Percentiles rank a stretch among this genome's conserved stretches.
Evolutionary conservation across 2,797 vertebrate species (phyloP).

Genomic region (Rachycentron canadum): DNA sequence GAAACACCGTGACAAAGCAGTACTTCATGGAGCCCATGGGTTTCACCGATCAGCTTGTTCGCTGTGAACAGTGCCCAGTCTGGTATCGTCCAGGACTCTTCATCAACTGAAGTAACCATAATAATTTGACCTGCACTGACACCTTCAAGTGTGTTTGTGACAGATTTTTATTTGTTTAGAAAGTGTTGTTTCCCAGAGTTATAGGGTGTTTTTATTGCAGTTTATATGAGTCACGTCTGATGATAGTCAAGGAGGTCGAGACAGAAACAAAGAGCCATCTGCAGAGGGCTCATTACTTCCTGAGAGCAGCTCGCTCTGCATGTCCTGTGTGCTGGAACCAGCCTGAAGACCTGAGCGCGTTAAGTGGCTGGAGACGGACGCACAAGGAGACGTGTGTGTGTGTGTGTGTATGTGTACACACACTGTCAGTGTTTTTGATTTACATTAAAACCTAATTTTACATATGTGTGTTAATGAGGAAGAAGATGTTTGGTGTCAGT

Average conservation of each 20-base stretch:
- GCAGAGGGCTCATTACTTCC: slow-evolving; percentile 63
- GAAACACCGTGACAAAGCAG: too few relatives aligned
- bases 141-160: background rate
- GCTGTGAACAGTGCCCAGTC: background rate
- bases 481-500: background rate
- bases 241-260: slow-evolving; percentile 58
- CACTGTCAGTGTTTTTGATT: background rate
- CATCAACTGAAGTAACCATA: background rate
- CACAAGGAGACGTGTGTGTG: slow-evolving; percentile 23
- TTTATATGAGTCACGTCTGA: slow-evolving; percentile 48
- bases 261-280: slow-evolving; percentile 72
- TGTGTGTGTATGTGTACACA: slow-evolving; percentile 4
- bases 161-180: slow-evolving; percentile 21
- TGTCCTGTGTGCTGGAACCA: slow-evolving; percentile 46
- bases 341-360: slow-evolving; percentile 43
- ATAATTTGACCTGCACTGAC: background rate
- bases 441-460: background rate
- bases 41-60: background rate
- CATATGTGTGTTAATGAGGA: background rate
- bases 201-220: slow-evolving; percentile 52
- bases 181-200: slow-evolving; percentile 46
- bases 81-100: background rate
- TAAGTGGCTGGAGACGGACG: slow-evolving; percentile 59
- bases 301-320: slow-evolving; percentile 26
- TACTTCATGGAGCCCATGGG: background rate